Conservation (phyloP, 2,888 invertebrate species). For the Salpingus planirostris region DNA sequence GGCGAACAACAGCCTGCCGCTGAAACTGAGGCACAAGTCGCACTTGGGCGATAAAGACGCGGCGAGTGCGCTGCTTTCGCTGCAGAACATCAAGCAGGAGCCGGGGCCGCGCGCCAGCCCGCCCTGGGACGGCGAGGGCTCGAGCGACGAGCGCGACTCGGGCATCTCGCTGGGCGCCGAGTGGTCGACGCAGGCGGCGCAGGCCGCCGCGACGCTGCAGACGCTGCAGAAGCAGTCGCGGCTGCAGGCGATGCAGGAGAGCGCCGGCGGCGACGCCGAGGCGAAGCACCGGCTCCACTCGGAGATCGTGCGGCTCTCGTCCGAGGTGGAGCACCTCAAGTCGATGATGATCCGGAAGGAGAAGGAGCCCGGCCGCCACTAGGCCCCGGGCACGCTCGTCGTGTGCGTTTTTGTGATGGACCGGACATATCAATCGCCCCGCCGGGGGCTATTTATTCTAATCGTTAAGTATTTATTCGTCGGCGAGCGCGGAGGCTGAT, state of each 20-base stretch:
- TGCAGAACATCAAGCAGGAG: conserved; percentile 81
- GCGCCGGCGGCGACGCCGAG: conserved; percentile 34
- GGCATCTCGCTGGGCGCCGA: conserved; percentile 77
- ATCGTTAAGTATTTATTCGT: conserved; percentile 34
- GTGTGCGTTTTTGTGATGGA: conserved; percentile 21
- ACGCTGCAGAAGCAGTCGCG: conserved; percentile 37
- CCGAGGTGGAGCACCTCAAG: conserved; percentile 85
- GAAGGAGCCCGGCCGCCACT: conserved; percentile 21
- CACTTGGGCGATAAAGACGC: conserved; percentile 86
- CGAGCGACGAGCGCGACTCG: conserved; percentile 83
- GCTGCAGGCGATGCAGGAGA: conserved; percentile 29
- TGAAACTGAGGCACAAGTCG: conserved; percentile 86
- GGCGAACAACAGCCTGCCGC: conserved; percentile 72
- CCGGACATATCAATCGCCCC: conserved; percentile 34
- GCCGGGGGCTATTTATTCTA: conserved; percentile 31
- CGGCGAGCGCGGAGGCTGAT: conserved; percentile 22
- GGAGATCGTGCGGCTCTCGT: conserved; percentile 78
- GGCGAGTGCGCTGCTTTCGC: conserved; percentile 67
- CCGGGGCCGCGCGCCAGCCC: conserved; percentile 71
- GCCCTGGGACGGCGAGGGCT: conserved; percentile 83
- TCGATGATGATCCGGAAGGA: conserved; percentile 63
- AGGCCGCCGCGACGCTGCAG: conserved; percentile 33
- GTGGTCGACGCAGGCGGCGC: conserved; percentile 42
- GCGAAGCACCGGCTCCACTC: conserved; percentile 71
- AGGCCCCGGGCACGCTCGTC: conserved; percentile 20